Evolutionary conservation across 1,140 invertebrate genomes (phyloP).

Genomic region (Drosophila truncata): DNA sequence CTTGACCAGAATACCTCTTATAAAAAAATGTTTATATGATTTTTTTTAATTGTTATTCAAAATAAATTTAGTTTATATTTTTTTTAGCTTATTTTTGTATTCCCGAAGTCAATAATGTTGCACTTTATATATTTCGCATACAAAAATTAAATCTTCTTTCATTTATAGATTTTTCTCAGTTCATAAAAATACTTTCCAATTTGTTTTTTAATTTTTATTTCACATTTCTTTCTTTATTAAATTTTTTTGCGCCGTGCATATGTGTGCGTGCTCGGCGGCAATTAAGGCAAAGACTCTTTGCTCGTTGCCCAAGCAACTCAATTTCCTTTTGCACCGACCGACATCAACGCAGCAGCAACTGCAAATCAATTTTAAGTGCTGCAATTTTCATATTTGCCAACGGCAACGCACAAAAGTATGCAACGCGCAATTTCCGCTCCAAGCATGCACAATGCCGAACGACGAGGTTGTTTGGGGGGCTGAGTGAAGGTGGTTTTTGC

Average conservation of each 20-base stretch:
- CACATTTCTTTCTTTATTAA: neutral
- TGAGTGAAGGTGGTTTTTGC: neutral
- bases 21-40: neutral
- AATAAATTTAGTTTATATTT: neutral
- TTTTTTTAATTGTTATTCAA: neutral
- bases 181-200: no score
- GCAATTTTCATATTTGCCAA: slow-evolving; percentile 75
- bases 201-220: neutral
- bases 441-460: slow-evolving; percentile 39
- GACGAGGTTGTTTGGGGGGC: neutral
- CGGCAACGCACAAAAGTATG: slow-evolving; percentile 72
- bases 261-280: slow-evolving; percentile 23
- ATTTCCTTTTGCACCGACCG: slow-evolving; percentile 59
- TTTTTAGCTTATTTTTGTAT: neutral
- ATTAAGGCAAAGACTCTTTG: slow-evolving; percentile 55
- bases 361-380: slow-evolving; percentile 73
- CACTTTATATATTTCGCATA: neutral
- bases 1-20: no score
- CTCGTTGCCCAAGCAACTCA: slow-evolving; percentile 64
- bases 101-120: neutral
- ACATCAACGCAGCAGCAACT: slow-evolving; percentile 39
- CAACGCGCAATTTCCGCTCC: slow-evolving; percentile 77
- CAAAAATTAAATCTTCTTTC: no score
- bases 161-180: neutral
- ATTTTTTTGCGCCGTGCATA: neutral